phyloP scores from a whole-genome alignment of 2,888 invertebrate species.

The Heliconius aoede region DNA sequence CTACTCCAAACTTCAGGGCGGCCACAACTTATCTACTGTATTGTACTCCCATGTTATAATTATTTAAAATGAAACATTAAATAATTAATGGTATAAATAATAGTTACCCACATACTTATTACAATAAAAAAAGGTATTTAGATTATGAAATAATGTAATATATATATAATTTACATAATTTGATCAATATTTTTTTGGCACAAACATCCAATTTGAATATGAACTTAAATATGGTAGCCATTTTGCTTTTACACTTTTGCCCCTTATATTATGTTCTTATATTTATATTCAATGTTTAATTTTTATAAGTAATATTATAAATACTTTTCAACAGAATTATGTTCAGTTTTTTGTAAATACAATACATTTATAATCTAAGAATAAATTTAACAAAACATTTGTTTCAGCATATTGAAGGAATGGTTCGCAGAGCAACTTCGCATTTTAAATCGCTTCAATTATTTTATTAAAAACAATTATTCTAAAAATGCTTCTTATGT shows the following conservation, averaged over 20 bases:
- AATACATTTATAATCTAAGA: constrained; percentile 1
- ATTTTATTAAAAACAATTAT: not conserved
- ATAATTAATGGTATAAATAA: not conserved
- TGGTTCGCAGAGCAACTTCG: constrained; percentile 15
- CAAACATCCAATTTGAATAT: constrained; percentile 14
- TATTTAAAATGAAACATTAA: not conserved
- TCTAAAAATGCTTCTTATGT: not conserved
- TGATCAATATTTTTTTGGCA: not conserved
- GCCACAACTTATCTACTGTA: not conserved
- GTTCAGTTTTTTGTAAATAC: not conserved
- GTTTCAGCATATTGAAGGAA: constrained; percentile 1
- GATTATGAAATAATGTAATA: not conserved
- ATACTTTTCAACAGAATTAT: constrained; percentile 15
- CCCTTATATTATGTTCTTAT: not conserved
- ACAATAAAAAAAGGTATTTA: not conserved
- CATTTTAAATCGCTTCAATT: not conserved
- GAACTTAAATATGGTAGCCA: not conserved
- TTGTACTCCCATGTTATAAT: not conserved
- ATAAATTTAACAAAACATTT: not conserved
- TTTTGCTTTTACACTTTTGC: not conserved
- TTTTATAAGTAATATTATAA: not conserved
- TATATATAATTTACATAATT: not conserved
- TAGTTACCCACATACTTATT: not conserved
- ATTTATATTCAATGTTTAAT: not conserved
- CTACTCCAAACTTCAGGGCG: not conserved